Evolutionary conservation across 1,140 invertebrate species (phyloP), one percentile per base, ranked within the genome.

Genomic region (Cheumatopsyche charites): DNA sequence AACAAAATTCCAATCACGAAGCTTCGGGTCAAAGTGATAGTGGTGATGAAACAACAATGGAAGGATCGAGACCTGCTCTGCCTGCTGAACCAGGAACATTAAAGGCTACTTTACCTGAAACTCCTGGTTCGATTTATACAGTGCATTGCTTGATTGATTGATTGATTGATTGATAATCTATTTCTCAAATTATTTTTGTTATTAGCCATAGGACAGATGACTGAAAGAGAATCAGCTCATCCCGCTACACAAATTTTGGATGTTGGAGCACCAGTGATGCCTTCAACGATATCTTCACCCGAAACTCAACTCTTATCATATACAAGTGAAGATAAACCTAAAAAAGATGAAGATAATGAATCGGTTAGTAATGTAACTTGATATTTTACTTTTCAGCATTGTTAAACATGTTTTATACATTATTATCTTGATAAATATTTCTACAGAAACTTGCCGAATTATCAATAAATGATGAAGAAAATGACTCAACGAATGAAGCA

Each of bases 171-270:
- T 36, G n/a, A 36, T 62, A 25, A 23, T 62, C 6, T 23, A 36
- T n/a, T 65, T 41, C 26, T 36, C n/a, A 47, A 76, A 63, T 81
- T 74, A n/a, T n/a, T n/a, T n/a, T n/a, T n/a, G n/a, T n/a, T n/a
- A n/a, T 43, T 78, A 90, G 92, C 90, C 47, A 92, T 98, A 73
- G 92, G 91, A 62, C 93, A 95, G 76, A 98, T 98, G 94, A 99
- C 97, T 15, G 96, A 98, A 80, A 90, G 91, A 73, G 94, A 96
- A 82, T 92, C 91, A 0, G 94, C 94, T 0, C 94, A 96, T 86
- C 92, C 92, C 1, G 45, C 19, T 69, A 76, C 23, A 17, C 47
- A 52, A 73, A 62, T 74, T 25, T 11, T 73, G 25, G 76, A 72
- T 17, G 72, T 76, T 15, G 49, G 65, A 15, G 47, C 72, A 25